A percentile compares a stretch with the other conserved stretches of the same genome.
Conservation (phyloP, 2,113 vertebrate species). For the Coptodon bakossiorum region DNA sequence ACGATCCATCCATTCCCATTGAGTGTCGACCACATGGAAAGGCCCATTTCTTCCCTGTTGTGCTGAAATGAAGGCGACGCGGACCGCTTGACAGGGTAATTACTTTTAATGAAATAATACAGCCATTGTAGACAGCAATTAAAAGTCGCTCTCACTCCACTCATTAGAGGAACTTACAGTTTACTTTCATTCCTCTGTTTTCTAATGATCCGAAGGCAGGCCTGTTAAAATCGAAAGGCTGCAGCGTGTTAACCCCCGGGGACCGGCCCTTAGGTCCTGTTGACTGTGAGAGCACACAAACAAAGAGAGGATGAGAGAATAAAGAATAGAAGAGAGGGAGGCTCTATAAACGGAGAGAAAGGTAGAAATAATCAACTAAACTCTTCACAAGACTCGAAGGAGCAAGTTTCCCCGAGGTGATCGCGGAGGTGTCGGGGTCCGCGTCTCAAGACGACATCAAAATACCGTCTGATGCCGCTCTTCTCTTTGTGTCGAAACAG, state of each 20-base stretch:
- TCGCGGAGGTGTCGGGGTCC: neutral
- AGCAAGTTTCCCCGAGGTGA: neutral
- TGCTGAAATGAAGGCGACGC: slow-evolving; percentile 61
- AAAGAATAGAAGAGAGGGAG: neutral
- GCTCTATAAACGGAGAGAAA: neutral
- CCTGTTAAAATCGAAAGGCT: slow-evolving; percentile 58
- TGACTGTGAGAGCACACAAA: slow-evolving; percentile 42
- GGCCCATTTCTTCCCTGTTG: slow-evolving; percentile 55
- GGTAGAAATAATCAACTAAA: neutral
- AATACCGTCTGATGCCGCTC: neutral
- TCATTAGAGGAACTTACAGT: slow-evolving; percentile 68
- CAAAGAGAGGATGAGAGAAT: neutral
- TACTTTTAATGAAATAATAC: slow-evolving; percentile 76
- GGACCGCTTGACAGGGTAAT: slow-evolving; percentile 70
- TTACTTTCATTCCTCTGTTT: slow-evolving; percentile 65
- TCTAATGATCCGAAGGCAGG: slow-evolving; percentile 63
- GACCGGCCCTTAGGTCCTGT: slow-evolving; percentile 41
- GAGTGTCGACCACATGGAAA: slow-evolving; percentile 48
- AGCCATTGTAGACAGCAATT: slow-evolving; percentile 71
- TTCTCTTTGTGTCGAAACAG: neutral
- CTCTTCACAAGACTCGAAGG: neutral
- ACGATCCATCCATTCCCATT: slow-evolving; percentile 56
- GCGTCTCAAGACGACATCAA: neutral
- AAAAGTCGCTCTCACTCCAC: slow-evolving; percentile 68
- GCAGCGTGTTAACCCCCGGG: slow-evolving; percentile 47